Evolutionary conservation across 2,113 vertebrate genomes (phyloP).

Genomic region (Serilophus lunatus): DNA sequence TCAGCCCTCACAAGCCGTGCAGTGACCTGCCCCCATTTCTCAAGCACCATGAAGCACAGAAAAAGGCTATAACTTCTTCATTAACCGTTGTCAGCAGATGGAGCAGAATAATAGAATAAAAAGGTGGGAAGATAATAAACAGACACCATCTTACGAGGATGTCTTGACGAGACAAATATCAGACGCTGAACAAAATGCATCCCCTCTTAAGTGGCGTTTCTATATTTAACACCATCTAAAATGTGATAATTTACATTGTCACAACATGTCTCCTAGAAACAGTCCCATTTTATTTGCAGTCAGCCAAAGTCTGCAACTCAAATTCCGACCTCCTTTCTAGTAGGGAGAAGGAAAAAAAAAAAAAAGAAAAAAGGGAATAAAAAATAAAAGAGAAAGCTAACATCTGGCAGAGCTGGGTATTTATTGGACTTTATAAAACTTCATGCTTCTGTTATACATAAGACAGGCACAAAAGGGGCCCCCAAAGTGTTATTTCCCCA

Average conservation of each 20-base stretch:
- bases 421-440: conserved; percentile 67
- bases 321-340: conserved; percentile 34
- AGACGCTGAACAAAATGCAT: not conserved
- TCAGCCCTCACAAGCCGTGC: fast-evolving
- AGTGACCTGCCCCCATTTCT: not conserved
- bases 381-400: not conserved
- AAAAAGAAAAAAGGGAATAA: not conserved
- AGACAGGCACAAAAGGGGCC: conserved; percentile 63
- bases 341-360: not conserved
- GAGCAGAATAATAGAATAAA: not conserved
- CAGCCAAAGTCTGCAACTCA: conserved; percentile 11
- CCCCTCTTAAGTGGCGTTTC: conserved; percentile 45
- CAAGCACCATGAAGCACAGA: not conserved
- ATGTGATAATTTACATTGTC: conserved; percentile 54
- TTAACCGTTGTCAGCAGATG: not conserved
- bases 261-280: conserved; percentile 49
- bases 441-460: conserved; percentile 56
- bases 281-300: conserved; percentile 39
- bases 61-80: not conserved
- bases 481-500: conserved; percentile 69
- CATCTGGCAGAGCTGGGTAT: conserved; percentile 62
- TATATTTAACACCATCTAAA: conserved; percentile 36
- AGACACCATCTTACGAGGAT: not conserved
- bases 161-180: conserved; percentile 33
- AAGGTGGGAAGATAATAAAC: conserved; percentile 20